Evolutionary conservation across 2,888 invertebrate genomes (phyloP), one percentile per base, ranked within the genome.

Genomic region (Heliothis peltigera): DNA sequence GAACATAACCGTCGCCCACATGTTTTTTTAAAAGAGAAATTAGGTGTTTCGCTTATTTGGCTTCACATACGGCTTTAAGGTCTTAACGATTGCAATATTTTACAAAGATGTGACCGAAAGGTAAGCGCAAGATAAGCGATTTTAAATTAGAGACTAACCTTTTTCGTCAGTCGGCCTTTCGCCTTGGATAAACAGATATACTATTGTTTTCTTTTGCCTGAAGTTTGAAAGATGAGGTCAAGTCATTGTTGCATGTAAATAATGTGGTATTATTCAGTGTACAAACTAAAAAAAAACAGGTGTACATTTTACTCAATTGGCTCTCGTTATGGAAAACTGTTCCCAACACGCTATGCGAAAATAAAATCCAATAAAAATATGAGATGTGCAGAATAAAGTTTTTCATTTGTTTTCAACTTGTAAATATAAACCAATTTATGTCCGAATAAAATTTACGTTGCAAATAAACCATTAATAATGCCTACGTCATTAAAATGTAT

Each of bases 261-360:
- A 10, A 15, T 43, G 28, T 46, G 48, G 2, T 8, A 32, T 18
- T 39, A 43, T 59, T 72, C 17, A 28, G 35, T 18, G 12, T 35
- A 43, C 60, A 55, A 51, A 44, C 54, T 42, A 59, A 58, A 46
- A 39, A 28, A n/a, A 21, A 44, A 5, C 4, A 48, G 12, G 44
- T 60, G 57, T 60, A 46, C 57, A 68, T 69, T 60, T 58, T 58
- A 18, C 57, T 64, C 57, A 58, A 58, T 63, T n/a, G 28, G 8
- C 12, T 60, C 19, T 46, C 18, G 39, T 46, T 46, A 21, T 43
- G 35, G 8, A 46, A 19, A 48, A 59, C 48, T 18, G 52, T 67
- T 67, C 42, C 0, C 15, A 52, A 49, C 72, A 59, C 67, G 57
- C 51, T 1, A 51, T 19, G 35, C 64, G 73, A 48, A 49, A 54